Evolutionary conservation across 64 coral and sea anemone genomes (phyloP), one percentile per base, ranked within the genome.

Genomic region (Montipora sp.): DNA sequence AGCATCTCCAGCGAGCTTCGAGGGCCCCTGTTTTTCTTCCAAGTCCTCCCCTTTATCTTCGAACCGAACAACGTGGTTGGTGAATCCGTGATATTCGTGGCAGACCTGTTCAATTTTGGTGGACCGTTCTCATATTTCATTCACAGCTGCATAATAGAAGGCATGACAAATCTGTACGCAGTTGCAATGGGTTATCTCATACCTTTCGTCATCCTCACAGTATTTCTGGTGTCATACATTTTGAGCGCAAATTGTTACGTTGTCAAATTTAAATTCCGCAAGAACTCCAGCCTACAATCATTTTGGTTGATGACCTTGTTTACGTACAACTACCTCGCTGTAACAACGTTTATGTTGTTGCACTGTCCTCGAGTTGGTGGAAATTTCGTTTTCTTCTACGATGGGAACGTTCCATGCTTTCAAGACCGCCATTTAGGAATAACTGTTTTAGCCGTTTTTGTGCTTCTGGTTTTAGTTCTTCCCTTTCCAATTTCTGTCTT

Each of bases 281-380:
- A 87, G 11, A 88, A 94, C 47, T 94, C 95, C 12, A 93, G 77
- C 12, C 77, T 98, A 3, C 93, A 98, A 74, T 94, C 95, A 1
- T 98, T 98, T 84, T 98, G 95, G 95, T 73, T 98, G 11, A 89
- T 98, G 43, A 98, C 90, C 14, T 15, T 98, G 18, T 98, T 98
- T 71, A 77, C 92, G 78, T 98, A 98, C 12, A 94, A 93, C 11
- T 92, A 94, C 77, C 70, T 98, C 2, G 89, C 91, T 3, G 95
- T 94, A 10, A 98, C 95, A 0, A 83, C 95, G 6, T 77, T 98
- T 19, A 89, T 94, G 16, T 15, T 98, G 4, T 77, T 94, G 47
- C 92, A 98, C 78, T 98, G 95, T 14, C 95, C 95, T 7, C 83
- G 63, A 55, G 88, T 98, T 50, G 95, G 91, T 11, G 82, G 70